These are phyloP conservation scores for Xestia rhomboidea DNA, from an alignment of 2,888 invertebrate genomes.

Conservation along the genomic window DNA sequence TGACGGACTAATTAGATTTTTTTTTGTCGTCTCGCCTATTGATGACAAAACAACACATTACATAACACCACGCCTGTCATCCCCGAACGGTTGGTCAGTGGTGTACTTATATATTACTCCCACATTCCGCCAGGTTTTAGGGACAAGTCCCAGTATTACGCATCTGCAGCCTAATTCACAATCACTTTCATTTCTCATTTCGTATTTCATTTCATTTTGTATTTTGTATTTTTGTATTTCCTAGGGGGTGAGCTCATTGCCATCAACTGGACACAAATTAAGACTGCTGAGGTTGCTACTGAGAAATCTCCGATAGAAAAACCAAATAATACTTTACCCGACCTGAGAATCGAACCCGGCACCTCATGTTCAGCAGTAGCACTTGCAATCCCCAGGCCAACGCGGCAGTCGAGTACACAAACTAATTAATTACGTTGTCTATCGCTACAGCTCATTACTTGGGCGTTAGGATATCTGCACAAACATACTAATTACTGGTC, in stretches of 20 bases:
- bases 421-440: neutral
- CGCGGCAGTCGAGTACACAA: no score
- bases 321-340: neutral
- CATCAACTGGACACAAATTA: neutral
- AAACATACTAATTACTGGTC: conserved; percentile 59
- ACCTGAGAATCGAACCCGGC: neutral
- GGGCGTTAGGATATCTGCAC: conserved; percentile 3
- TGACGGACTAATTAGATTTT: no score
- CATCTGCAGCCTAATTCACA: neutral
- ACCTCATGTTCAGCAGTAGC: neutral
- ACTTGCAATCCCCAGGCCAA: no score
- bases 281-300: neutral
- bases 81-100: neutral
- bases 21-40: no score
- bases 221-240: neutral
- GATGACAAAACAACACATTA: neutral
- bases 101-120: neutral
- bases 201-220: no score
- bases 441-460: conserved; percentile 31
- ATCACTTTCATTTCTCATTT: no score
- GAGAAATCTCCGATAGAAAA: neutral
- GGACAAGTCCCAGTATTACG: neutral
- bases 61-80: neutral
- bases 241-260: neutral
- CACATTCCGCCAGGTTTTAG: neutral